These are phyloP conservation scores for Zaprionus ghesquierei DNA, from an alignment of 1,140 invertebrate genomes.

Conservation along the genomic window DNA sequence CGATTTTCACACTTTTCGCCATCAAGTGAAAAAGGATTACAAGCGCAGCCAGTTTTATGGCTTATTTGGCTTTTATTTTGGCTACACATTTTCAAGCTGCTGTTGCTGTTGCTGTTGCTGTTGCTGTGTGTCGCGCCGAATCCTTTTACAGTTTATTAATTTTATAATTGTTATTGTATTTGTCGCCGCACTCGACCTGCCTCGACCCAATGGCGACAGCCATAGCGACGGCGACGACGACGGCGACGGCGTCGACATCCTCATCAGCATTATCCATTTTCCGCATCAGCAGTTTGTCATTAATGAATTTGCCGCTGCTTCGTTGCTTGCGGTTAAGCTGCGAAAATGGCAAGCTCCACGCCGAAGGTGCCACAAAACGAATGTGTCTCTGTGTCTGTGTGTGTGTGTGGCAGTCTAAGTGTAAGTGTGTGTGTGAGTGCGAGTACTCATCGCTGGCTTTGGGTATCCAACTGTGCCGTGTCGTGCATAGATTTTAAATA, in stretches of 20 bases:
- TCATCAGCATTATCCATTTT: constrained; percentile 57
- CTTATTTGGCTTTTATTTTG: neutral
- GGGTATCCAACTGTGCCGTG: neutral
- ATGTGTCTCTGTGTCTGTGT: neutral
- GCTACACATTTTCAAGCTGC: neutral
- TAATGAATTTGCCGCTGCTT: constrained; percentile 51
- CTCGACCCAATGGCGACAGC: neutral
- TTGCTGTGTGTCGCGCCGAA: constrained; percentile 35
- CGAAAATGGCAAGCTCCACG: constrained; percentile 4
- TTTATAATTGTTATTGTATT: constrained; percentile 39
- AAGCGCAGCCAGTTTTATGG: constrained; percentile 9
- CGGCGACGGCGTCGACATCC: neutral
- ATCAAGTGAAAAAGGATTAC: constrained; percentile 55
- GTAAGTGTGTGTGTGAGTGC: neutral
- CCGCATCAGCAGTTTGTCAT: constrained; percentile 62
- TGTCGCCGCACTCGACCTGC: constrained; percentile 15
- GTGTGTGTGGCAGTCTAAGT: neutral
- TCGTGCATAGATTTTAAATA: neutral
- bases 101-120: neutral
- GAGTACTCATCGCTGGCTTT: neutral
- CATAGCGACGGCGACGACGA: neutral
- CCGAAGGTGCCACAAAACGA: neutral
- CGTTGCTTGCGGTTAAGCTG: constrained; percentile 49
- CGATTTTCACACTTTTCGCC: constrained; percentile 57
- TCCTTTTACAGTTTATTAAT: constrained; percentile 70